Conservation (phyloP, 2,888 invertebrate genomes). For the Parthenolecanium corni region DNA sequence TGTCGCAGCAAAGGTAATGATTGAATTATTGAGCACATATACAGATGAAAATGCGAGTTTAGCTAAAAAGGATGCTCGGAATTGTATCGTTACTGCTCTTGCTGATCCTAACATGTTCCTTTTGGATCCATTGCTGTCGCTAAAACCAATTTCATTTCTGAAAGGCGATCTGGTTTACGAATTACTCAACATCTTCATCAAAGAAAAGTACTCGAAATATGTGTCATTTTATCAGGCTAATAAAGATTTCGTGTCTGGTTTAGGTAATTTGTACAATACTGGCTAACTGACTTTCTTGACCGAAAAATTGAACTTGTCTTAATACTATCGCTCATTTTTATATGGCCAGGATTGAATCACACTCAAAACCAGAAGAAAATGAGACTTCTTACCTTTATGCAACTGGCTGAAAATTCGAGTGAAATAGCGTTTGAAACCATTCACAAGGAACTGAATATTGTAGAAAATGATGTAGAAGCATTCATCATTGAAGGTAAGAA, state of each 20-base stretch:
- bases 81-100: slow-evolving; percentile 88
- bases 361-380: slow-evolving; percentile 94
- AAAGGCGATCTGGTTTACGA: slow-evolving; percentile 93
- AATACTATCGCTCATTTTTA: not conserved
- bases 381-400: slow-evolving; percentile 93
- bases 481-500: slow-evolving; percentile 85
- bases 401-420: slow-evolving; percentile 83
- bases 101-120: slow-evolving; percentile 92
- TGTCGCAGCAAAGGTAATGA: slow-evolving; percentile 90
- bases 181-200: slow-evolving; percentile 85
- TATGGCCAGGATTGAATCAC: slow-evolving; percentile 61
- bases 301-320: not conserved
- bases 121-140: slow-evolving; percentile 79
- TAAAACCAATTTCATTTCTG: slow-evolving; percentile 89
- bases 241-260: slow-evolving; percentile 69
- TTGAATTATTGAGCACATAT: slow-evolving; percentile 89
- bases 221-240: slow-evolving; percentile 83
- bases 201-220: slow-evolving; percentile 85
- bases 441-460: slow-evolving; percentile 75
- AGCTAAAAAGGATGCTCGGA: slow-evolving; percentile 91
- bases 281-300: slow-evolving; percentile 4
- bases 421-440: slow-evolving; percentile 88
- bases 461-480: slow-evolving; percentile 79
- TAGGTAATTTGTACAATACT: slow-evolving; percentile 37
- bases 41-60: slow-evolving; percentile 94